phyloP scores from a whole-genome alignment of 2,888 invertebrate genomes.

The Leptinotarsa rubiginosa region DNA sequence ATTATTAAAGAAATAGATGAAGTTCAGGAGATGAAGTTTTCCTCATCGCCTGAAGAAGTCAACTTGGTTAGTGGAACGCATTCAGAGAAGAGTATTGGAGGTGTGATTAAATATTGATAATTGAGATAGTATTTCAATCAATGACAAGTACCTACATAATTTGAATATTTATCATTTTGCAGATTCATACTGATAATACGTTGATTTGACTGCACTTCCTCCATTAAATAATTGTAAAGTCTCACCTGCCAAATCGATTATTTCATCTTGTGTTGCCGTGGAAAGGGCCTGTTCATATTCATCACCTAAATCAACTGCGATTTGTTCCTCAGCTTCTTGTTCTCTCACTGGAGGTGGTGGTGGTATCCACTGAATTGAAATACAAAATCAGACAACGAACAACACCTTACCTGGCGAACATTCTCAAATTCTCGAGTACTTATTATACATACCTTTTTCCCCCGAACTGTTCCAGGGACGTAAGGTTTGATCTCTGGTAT shows the following conservation, averaged over 20 bases:
- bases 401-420: background rate
- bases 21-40: too few relatives aligned
- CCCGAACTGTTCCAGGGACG: constrained; percentile 89
- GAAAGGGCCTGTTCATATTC: constrained; percentile 93
- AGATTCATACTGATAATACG: too few relatives aligned
- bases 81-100: too few relatives aligned
- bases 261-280: constrained; percentile 92
- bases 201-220: background rate
- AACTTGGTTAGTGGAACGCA: too few relatives aligned
- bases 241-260: constrained; percentile 95
- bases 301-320: constrained; percentile 92
- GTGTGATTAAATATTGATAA: too few relatives aligned
- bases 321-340: constrained; percentile 89
- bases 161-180: too few relatives aligned
- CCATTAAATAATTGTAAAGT: background rate
- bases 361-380: constrained; percentile 78
- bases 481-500: constrained; percentile 95
- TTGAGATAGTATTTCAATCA: too few relatives aligned
- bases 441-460: constrained; percentile 80
- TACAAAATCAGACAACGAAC: constrained; percentile 51
- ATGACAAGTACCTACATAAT: too few relatives aligned
- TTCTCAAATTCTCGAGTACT: background rate
- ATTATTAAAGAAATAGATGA: too few relatives aligned
- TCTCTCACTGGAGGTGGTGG: constrained; percentile 79
- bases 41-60: too few relatives aligned